Conservation (phyloP, 1,140 invertebrate species). For the Zaprionus lachaisei region DNA sequence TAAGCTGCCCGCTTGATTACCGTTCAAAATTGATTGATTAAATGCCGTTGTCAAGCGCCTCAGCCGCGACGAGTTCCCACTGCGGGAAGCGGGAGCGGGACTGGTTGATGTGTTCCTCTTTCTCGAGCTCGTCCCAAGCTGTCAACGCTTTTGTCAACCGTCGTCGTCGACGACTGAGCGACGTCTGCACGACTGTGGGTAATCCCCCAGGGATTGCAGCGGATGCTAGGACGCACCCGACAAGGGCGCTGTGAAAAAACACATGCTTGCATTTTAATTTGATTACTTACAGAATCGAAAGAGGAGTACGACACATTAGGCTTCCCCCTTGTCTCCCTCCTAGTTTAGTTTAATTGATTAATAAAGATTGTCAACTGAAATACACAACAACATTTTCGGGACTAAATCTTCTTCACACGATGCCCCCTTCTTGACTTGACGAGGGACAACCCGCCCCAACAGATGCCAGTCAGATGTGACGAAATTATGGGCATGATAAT, state of each 20-base stretch:
- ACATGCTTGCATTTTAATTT: conserved; percentile 82
- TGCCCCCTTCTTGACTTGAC: conserved; percentile 43
- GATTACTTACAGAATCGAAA: conserved; percentile 79
- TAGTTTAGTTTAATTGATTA: conserved; percentile 70
- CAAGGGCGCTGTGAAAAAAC: conserved; percentile 55
- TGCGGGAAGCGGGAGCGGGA: neutral
- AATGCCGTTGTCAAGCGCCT: conserved; percentile 74
- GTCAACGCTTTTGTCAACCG: conserved; percentile 78
- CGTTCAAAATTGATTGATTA: conserved; percentile 83
- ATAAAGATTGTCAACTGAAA: conserved; percentile 74
- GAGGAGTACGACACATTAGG: conserved; percentile 50
- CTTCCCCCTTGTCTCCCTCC: conserved; percentile 22
- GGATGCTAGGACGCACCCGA: conserved; percentile 43
- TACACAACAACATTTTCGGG: conserved; percentile 40
- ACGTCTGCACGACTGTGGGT: conserved; percentile 41
- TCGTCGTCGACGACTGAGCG: conserved; percentile 39
- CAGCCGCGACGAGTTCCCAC: neutral
- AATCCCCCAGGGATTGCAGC: conserved; percentile 63
- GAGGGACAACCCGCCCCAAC: conserved; percentile 52
- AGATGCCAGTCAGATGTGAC: conserved; percentile 68
- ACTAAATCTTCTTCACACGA: conserved; percentile 64
- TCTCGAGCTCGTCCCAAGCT: conserved; percentile 38
- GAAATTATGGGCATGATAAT: conserved; percentile 59
- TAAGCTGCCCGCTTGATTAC: conserved; percentile 80
- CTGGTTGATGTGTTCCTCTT: conserved; percentile 2